Evolutionary conservation across 2,888 invertebrate species (phyloP).

Genomic region (Tipula confusa): DNA sequence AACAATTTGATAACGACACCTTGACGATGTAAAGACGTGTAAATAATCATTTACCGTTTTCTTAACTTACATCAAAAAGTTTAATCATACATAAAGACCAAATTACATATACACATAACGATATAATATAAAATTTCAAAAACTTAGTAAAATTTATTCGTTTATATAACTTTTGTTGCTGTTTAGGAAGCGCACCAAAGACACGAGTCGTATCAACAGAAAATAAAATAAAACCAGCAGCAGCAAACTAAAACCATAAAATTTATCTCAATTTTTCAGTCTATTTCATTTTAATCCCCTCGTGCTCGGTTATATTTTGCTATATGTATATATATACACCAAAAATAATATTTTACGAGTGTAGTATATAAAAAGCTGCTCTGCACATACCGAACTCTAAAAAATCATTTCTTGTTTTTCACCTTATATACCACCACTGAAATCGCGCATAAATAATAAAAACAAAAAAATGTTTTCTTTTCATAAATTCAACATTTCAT

Average conservation of each 20-base stretch:
- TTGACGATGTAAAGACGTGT: too few relatives aligned
- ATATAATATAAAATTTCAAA: too few relatives aligned
- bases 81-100: too few relatives aligned
- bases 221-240: not conserved
- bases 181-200: not conserved
- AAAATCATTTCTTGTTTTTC: not conserved
- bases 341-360: not conserved
- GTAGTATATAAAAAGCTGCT: not conserved
- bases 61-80: too few relatives aligned
- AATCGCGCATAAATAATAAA: not conserved
- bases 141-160: not conserved
- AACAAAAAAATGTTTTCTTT: not conserved
- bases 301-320: not conserved
- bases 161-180: not conserved
- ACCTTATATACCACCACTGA: not conserved
- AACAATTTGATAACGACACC: too few relatives aligned
- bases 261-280: constrained; percentile 15
- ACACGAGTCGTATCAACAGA: not conserved
- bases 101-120: too few relatives aligned
- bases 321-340: too few relatives aligned
- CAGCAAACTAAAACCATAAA: constrained; percentile 15
- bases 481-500: not conserved
- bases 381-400: not conserved
- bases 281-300: not conserved
- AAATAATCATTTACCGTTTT: too few relatives aligned